These are phyloP conservation scores for Bryconaethiops microstoma DNA, from an alignment of 2,797 vertebrate genomes.

Conservation along the genomic window DNA sequence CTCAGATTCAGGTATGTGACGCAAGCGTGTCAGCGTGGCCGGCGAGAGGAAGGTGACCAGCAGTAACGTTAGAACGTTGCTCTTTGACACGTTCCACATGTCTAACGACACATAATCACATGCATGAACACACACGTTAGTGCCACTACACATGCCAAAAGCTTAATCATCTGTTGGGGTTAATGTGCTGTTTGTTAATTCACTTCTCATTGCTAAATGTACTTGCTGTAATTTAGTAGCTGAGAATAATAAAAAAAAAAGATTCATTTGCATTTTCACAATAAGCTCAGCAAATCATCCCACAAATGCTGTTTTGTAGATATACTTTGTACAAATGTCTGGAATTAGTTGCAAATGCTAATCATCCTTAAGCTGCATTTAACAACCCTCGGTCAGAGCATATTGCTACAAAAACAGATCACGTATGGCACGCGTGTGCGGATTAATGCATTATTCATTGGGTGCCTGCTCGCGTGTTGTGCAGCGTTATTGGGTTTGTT, in stretches of 20 bases:
- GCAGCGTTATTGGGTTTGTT: slow-evolving; percentile 34
- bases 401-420: slow-evolving; percentile 25
- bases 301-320: slow-evolving; percentile 4
- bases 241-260: not conserved
- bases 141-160: not conserved
- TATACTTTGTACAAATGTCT: slow-evolving; percentile 24
- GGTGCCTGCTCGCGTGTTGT: slow-evolving; percentile 7
- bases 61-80: not conserved
- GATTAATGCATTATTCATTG: slow-evolving; percentile 26
- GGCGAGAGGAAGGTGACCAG: not conserved
- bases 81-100: slow-evolving; percentile 27
- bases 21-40: not conserved
- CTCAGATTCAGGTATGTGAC: slow-evolving; percentile 17
- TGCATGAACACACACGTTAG: slow-evolving; percentile 1
- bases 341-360: slow-evolving; percentile 28
- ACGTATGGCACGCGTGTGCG: not conserved
- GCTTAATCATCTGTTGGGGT: slow-evolving; percentile 8
- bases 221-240: slow-evolving; percentile 15
- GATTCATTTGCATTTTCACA: slow-evolving; percentile 11
- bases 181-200: slow-evolving; percentile 22
- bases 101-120: slow-evolving; percentile 33
- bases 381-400: slow-evolving; percentile 6
- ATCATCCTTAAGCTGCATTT: slow-evolving; percentile 32
- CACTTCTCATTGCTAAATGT: not conserved
- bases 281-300: slow-evolving; percentile 11